Conservation (phyloP, 1,140 invertebrate genomes). For the Microplitis mediator region DNA sequence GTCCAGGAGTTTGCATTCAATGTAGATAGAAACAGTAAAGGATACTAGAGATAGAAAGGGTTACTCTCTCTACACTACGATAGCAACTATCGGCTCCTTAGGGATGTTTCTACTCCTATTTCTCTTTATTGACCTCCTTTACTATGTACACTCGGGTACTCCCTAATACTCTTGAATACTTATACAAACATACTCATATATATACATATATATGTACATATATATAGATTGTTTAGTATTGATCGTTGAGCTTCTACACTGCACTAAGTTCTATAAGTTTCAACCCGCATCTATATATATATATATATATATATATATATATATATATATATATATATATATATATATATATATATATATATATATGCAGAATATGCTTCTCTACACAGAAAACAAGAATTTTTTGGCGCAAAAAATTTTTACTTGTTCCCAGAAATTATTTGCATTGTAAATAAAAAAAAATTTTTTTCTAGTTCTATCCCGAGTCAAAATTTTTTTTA, state of each 20-base stretch:
- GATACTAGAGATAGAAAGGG: conserved; percentile 21
- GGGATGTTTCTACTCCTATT: conserved; percentile 57
- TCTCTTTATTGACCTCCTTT: conserved; percentile 43
- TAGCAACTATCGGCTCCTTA: conserved; percentile 54
- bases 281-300: conserved; percentile 52
- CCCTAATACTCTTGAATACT: conserved; percentile 49
- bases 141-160: conserved; percentile 36
- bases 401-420: background rate
- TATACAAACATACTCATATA: conserved; percentile 42
- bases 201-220: conserved; percentile 32
- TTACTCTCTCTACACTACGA: conserved; percentile 47
- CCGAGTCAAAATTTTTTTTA: no score
- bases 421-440: no score
- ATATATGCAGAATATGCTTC: no score
- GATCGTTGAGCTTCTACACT: conserved; percentile 48
- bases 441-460: no score
- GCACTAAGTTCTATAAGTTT: conserved; percentile 37
- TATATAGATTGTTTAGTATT: conserved; percentile 50
- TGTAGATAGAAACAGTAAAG: background rate
- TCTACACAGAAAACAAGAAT: background rate
- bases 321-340: conserved; percentile 41
- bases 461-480: no score
- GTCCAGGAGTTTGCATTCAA: conserved; percentile 30
- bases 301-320: conserved; percentile 40
- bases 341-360: conserved; percentile 44